Evolutionary conservation across 2,888 invertebrate genomes (phyloP), one percentile per base, ranked within the genome.

Genomic region (Mesodorylaimus sp.): DNA sequence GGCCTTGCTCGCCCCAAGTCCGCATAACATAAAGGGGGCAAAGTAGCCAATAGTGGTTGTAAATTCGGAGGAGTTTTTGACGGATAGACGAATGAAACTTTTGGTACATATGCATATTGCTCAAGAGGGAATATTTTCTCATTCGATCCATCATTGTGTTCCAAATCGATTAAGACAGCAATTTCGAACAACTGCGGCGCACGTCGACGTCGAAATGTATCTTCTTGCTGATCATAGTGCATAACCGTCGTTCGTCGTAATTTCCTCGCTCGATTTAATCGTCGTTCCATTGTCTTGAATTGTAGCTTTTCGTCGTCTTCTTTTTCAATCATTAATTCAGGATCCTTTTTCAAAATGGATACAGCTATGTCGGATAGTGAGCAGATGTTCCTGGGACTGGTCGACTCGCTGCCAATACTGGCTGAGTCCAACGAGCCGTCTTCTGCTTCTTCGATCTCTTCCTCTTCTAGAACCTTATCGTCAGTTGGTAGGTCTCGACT

Each of bases 111-210:
- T 41, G 10, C 19, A n/a, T 19, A n/a, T 3, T n/a, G 3, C 5
- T 5, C 19, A 7, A 16, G 10, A 16, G 42, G 43, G n/a, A n/a
- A n/a, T n/a, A n/a, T n/a, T n/a, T n/a, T n/a, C n/a, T n/a, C n/a
- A 39, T 39, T 27, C 3, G 21, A 21, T 2, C 29, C 10, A 25
- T 36, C 36, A 10, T 48, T 27, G 2, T 37, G 48, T 3, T 13
- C 10, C 21, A 52, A 29, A 2, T 23, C 28, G 16, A 52, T 27
- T 21, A 48, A 19, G 19, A 26, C 49, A 19, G 38, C 43, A 2
- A 49, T 13, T 24, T 52, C 49, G 27, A 52, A 52, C 2, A 52
- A 41, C 24, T 49, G 44, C 3, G 52, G 52, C 26, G 45, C 2
- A 26, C 28, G 29, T 1, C 45, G 48, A n/a, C n/a, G n/a, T n/a